Evolutionary conservation across 2,113 vertebrate genomes (phyloP).

Genomic region (Neoarius graeffei): DNA sequence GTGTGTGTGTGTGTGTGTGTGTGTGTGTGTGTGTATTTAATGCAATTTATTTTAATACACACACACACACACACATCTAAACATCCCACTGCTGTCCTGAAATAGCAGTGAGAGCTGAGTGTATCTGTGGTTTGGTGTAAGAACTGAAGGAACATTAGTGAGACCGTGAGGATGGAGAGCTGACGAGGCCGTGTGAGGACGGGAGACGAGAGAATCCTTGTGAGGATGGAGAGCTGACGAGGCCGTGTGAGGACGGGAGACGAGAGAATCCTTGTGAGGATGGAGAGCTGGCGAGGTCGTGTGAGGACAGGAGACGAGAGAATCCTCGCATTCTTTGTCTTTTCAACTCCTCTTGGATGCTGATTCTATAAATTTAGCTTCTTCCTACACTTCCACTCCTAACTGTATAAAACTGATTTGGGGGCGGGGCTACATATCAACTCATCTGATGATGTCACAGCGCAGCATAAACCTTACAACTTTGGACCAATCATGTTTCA

Average conservation of each 20-base stretch:
- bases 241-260: neutral
- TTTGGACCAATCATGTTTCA: neutral
- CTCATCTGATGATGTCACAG: neutral
- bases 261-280: neutral
- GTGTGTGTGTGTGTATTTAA: neutral
- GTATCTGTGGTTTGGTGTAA: slow-evolving; percentile 9
- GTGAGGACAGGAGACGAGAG: neutral
- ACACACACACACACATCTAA: neutral
- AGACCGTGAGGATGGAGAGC: too few relatives aligned
- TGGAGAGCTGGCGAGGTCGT: neutral
- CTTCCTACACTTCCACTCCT: neutral
- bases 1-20: slow-evolving; percentile 4
- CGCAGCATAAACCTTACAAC: neutral
- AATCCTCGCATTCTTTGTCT: neutral
- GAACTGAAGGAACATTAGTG: neutral
- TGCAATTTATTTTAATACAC: neutral
- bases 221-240: too few relatives aligned
- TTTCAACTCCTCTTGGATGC: neutral
- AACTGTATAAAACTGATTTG: neutral
- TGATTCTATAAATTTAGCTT: neutral
- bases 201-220: neutral
- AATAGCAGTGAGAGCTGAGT: neutral
- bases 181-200: slow-evolving; percentile 1
- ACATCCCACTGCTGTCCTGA: neutral
- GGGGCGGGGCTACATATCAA: neutral